A percentile compares a stretch with the other conserved stretches of the same genome.
Conservation (phyloP, 2,113 vertebrate species). For the Gracilinanus agilis region DNA sequence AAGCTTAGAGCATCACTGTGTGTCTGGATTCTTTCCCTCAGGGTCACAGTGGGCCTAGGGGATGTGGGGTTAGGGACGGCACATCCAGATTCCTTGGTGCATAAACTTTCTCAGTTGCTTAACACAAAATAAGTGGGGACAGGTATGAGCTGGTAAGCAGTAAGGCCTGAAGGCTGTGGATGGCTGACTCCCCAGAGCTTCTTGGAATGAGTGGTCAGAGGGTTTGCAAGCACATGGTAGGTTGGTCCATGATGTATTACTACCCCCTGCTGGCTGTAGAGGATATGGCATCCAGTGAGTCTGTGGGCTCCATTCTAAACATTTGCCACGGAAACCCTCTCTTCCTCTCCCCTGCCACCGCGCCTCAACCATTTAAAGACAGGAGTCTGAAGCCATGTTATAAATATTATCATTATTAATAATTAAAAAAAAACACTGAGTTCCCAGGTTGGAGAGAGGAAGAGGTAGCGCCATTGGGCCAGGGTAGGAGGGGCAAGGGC, state of each 20-base stretch:
- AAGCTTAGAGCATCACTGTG: conserved; percentile 66
- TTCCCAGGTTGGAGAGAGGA: conserved; percentile 60
- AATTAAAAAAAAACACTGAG: conserved; percentile 62
- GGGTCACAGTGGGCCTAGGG: neutral
- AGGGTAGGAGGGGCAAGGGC: conserved; percentile 57
- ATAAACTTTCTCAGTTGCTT: neutral
- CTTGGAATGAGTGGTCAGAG: neutral
- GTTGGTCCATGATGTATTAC: neutral
- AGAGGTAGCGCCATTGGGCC: conserved; percentile 57
- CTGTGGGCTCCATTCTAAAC: neutral
- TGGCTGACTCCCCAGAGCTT: neutral
- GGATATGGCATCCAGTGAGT: neutral
- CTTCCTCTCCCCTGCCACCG: conserved; percentile 68
- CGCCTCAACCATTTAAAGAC: conserved; percentile 31
- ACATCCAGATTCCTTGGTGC: neutral
- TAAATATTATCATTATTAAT: conserved; percentile 80
- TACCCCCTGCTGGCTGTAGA: conserved; percentile 67
- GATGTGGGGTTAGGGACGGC: neutral
- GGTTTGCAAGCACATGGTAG: neutral
- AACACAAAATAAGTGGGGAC: no score
- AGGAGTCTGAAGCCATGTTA: conserved; percentile 64
- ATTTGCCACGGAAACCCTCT: neutral
- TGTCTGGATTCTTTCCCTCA: conserved; percentile 53
- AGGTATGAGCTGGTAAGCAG: neutral
- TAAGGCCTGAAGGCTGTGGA: neutral